Evolutionary conservation across 2,888 invertebrate genomes (phyloP), one percentile per base, ranked within the genome.

Genomic region (Didymodactylos carnosus): DNA sequence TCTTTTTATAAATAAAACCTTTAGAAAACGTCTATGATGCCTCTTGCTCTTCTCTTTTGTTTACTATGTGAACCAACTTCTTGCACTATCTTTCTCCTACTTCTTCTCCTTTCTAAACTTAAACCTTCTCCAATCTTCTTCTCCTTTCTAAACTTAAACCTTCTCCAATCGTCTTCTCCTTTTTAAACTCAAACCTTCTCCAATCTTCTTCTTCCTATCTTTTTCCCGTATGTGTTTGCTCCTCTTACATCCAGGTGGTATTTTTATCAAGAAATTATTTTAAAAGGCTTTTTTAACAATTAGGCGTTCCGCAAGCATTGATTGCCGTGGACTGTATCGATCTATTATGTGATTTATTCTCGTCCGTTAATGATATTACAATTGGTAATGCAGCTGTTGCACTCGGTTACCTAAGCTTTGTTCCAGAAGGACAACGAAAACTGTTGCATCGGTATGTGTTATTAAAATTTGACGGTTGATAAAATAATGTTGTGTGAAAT

Each of bases 301-400:
- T 71, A 81, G 81, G 81, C 75, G 80, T 82, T 8, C 81, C 82
- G 7, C 77, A 79, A 46, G 82, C 82, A 10, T 80, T 83, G 27
- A 79, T 83, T 8, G 79, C 82, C 7, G 80, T 82, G 23, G 78
- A 80, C 76, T 79, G 79, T 14, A 80, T 82, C 27, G 78, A 80
- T 27, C 77, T 76, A 71, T 78, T 83, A 69, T 80, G 80, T 75
- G 72, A 76, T 27, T 77, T 81, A 73, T 76, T 82, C 73, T 72
- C 78, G 43, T 79, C 78, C 7, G 73, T 76, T 3, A 76, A 79
- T 6, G 81, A 81, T 43, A 80, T 80, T 72, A 82, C 82, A 4
- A 76, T 80, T 35, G 82, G 82, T 6, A 79, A 78, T 77, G 80
- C 82, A 0, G 81, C 82, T 72, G 80, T 83, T 23, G 82, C 82